Conservation (phyloP, 2,113 vertebrate genomes). For the Tetrao urogallus region DNA sequence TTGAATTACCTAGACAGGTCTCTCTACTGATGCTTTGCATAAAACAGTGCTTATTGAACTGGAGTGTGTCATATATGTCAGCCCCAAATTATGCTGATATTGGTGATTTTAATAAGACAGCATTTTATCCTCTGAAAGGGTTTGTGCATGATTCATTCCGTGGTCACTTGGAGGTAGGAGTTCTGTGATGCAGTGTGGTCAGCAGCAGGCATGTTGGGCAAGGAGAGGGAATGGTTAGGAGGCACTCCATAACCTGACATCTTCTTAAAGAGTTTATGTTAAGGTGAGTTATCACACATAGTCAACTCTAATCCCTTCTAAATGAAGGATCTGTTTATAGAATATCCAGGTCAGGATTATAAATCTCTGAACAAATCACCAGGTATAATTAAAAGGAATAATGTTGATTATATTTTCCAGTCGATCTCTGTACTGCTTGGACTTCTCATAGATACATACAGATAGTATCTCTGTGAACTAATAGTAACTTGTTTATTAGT, state of each 20-base stretch:
- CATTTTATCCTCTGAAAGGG: background rate
- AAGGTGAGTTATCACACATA: slow-evolving; percentile 7
- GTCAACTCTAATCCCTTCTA: slow-evolving; percentile 26
- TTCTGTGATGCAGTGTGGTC: background rate
- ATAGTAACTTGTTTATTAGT: background rate
- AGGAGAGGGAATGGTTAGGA: background rate
- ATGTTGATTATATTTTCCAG: slow-evolving; percentile 33
- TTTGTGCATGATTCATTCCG: accelerated
- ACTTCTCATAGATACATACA: background rate
- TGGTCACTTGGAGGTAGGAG: background rate
- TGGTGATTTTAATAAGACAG: background rate
- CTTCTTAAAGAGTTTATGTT: background rate
- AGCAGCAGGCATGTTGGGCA: background rate
- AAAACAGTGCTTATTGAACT: background rate
- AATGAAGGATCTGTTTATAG: slow-evolving; percentile 47
- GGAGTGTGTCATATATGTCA: background rate
- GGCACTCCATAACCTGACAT: background rate
- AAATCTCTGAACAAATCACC: slow-evolving; percentile 50
- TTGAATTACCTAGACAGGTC: accelerated
- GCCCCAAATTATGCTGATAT: background rate
- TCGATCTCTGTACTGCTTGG: slow-evolving; percentile 36
- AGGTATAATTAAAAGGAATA: slow-evolving; percentile 53
- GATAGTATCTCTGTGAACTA: slow-evolving; percentile 25
- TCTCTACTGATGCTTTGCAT: background rate
- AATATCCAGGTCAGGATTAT: slow-evolving; percentile 35